Evolutionary conservation across 1,140 invertebrate species (phyloP).

Genomic region (Bicyclus anynana): DNA sequence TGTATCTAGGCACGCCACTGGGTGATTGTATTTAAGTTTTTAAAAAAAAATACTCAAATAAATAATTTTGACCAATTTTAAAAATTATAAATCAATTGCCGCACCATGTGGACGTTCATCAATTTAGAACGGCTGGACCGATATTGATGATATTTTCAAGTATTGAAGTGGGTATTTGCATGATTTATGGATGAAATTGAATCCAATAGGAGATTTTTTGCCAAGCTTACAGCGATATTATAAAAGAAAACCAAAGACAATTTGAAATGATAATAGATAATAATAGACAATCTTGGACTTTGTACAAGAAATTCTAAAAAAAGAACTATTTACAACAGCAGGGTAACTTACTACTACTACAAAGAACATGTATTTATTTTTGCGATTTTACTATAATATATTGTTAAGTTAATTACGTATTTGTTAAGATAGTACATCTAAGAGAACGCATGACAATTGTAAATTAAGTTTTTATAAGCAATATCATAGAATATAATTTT

Average conservation of each 20-base stretch:
- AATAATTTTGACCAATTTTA: too few relatives aligned
- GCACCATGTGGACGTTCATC: too few relatives aligned
- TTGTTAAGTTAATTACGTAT: not conserved
- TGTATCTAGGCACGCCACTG: too few relatives aligned
- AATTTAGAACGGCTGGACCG: too few relatives aligned
- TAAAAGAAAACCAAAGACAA: not conserved
- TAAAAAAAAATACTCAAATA: too few relatives aligned
- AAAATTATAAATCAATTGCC: too few relatives aligned
- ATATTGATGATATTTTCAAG: too few relatives aligned
- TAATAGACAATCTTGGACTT: not conserved
- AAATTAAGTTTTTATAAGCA: constrained; percentile 23
- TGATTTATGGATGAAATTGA: too few relatives aligned
- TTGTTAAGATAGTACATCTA: too few relatives aligned
- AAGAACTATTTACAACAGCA: constrained; percentile 2
- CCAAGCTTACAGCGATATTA: not conserved
- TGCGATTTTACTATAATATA: not conserved
- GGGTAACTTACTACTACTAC: constrained; percentile 14
- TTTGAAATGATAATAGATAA: not conserved
- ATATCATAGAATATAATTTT: constrained; percentile 13
- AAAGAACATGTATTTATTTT: constrained; percentile 9
- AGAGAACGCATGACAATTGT: constrained; percentile 12
- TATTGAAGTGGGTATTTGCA: too few relatives aligned
- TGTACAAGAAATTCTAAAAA: not conserved
- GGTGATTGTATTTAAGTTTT: too few relatives aligned
- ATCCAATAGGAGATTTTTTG: too few relatives aligned